Percentiles rank a stretch among this genome's conserved stretches.
Evolutionary conservation across 2,797 vertebrate genomes (phyloP).

Genomic region (Catamblyrhynchus diadema): DNA sequence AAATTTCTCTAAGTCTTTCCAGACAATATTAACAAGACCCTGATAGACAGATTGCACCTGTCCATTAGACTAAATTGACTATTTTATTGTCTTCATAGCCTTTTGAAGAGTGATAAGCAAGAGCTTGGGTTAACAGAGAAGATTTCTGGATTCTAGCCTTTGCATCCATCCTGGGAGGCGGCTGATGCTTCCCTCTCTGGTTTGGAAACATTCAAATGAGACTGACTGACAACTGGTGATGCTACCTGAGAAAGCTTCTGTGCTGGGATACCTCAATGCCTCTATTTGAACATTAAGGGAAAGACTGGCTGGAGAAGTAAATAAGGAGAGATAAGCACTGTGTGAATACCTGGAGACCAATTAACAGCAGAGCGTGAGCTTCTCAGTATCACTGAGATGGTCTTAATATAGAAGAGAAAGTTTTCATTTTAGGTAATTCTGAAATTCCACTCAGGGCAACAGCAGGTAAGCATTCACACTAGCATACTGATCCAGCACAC

Average conservation of each 20-base stretch:
- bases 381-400: not conserved
- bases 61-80: slow-evolving; percentile 28
- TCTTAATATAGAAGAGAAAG: not conserved
- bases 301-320: not conserved
- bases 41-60: not conserved
- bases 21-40: slow-evolving; percentile 26
- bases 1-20: not conserved
- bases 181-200: not conserved
- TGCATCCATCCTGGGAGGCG: not conserved
- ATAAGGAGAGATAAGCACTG: not conserved
- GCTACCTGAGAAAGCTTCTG: not conserved
- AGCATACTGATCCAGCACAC: not conserved
- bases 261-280: not conserved
- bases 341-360: not conserved
- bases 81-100: not conserved
- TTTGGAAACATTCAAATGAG: not conserved
- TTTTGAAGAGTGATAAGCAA: slow-evolving; percentile 12
- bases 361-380: not conserved
- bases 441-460: not conserved
- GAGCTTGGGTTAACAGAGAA: not conserved
- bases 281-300: not conserved
- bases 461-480: not conserved
- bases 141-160: slow-evolving; percentile 5
- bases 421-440: not conserved
- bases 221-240: not conserved